Conservation (phyloP, 2,113 vertebrate genomes). For the Gymnarchus niloticus region DNA sequence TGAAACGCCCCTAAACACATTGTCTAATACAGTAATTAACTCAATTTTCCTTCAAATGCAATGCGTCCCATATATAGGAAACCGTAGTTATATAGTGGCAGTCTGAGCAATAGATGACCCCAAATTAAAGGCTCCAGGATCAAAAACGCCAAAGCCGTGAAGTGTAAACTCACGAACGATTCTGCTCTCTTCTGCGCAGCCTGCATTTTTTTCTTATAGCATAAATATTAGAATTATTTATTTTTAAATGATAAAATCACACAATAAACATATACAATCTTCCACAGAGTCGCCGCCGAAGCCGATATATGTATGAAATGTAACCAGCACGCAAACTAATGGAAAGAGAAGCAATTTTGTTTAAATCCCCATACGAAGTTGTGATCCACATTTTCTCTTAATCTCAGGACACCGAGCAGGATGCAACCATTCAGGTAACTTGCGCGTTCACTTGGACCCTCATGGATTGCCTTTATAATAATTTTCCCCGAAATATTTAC, state of each 20-base stretch:
- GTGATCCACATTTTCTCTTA: background rate
- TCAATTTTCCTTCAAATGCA: background rate
- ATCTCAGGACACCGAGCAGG: background rate
- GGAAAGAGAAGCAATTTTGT: background rate
- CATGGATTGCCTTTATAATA: no score
- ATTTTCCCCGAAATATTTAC: background rate
- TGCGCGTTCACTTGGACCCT: background rate
- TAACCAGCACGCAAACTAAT: background rate
- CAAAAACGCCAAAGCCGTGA: no score
- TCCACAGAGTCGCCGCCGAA: background rate
- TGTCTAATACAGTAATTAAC: background rate
- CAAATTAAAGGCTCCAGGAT: background rate
- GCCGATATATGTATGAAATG: background rate
- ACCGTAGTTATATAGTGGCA: background rate
- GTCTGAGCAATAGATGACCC: background rate
- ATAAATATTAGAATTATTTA: background rate
- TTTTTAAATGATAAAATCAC: background rate
- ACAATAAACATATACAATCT: background rate
- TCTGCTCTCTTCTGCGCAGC: background rate
- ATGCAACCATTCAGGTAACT: background rate
- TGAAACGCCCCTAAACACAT: background rate
- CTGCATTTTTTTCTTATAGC: background rate
- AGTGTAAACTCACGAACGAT: background rate
- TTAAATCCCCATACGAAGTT: background rate
- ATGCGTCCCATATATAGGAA: background rate